Conservation (phyloP, 2,113 vertebrate species). For the Oreamnos americanus region DNA sequence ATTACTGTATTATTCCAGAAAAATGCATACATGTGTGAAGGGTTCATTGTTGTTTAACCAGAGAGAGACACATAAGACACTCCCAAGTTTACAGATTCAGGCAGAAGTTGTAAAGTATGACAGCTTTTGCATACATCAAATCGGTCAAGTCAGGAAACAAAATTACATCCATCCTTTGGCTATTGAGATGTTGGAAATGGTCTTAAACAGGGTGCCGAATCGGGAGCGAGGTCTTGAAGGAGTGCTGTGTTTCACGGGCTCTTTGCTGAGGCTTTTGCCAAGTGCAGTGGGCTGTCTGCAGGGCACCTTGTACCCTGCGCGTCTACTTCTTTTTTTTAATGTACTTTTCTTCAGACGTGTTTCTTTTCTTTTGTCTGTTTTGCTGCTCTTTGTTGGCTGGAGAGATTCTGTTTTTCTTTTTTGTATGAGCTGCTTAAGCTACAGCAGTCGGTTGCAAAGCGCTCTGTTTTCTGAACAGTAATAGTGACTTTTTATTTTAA, state of each 20-base stretch:
- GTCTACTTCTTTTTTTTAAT: constrained; percentile 75
- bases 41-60: constrained; percentile 42
- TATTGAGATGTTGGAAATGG: constrained; percentile 47
- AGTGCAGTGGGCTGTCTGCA: constrained; percentile 55
- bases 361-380: constrained; percentile 74
- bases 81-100: constrained; percentile 72
- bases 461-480: constrained; percentile 66
- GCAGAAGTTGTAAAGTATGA: constrained; percentile 71
- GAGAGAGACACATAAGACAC: constrained; percentile 50
- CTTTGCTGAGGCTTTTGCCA: constrained; percentile 45
- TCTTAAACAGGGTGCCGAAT: constrained; percentile 76
- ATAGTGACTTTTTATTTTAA: constrained; percentile 59
- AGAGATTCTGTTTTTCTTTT: constrained; percentile 66
- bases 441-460: constrained; percentile 48
- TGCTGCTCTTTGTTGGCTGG: constrained; percentile 57
- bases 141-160: constrained; percentile 70
- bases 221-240: constrained; percentile 74
- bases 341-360: constrained; percentile 78
- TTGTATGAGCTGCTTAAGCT: constrained; percentile 65
- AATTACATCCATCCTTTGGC: constrained; percentile 26
- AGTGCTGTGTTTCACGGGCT: constrained; percentile 26
- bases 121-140: constrained; percentile 67
- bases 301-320: constrained; percentile 71
- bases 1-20: constrained; percentile 70
- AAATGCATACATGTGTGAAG: constrained; percentile 60